A percentile compares a stretch with the other conserved stretches of the same genome.
These are phyloP conservation scores for Eulemur albifrons DNA, from an alignment of 2,797 vertebrate species.

Conservation along the genomic window DNA sequence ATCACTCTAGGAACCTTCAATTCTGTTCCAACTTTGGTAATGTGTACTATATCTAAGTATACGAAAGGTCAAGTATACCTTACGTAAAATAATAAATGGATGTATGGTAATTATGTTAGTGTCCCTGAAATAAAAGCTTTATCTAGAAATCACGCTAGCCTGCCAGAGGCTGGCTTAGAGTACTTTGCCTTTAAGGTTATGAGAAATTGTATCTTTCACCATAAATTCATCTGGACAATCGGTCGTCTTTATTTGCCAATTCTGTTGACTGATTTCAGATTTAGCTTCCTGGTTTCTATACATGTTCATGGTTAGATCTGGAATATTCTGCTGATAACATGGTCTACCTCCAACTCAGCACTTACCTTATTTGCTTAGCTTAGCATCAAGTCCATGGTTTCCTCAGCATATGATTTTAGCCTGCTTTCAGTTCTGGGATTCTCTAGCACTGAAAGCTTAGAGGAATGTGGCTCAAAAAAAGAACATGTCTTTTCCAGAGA, in stretches of 20 bases:
- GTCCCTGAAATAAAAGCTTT: not conserved
- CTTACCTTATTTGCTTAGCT: constrained; percentile 18
- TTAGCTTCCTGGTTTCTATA: not conserved
- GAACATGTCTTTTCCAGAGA: not conserved
- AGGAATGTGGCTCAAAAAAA: not conserved
- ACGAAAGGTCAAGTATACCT: not conserved
- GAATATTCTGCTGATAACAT: not conserved
- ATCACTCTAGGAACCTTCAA: not conserved
- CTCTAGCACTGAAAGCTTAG: constrained; percentile 6
- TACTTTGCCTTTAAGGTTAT: not conserved
- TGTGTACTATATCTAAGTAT: not conserved
- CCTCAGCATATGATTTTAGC: not conserved
- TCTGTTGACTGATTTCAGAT: not conserved
- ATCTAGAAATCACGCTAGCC: not conserved
- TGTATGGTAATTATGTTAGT: not conserved
- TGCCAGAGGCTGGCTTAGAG: constrained; percentile 9
- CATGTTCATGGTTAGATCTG: not conserved
- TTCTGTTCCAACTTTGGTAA: not conserved
- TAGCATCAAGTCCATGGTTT: constrained; percentile 2
- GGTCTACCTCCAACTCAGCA: not conserved
- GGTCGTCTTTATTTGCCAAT: not conserved
- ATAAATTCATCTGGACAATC: not conserved
- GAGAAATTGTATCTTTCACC: not conserved
- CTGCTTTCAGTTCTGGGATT: not conserved
- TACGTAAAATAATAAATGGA: not conserved